Evolutionary conservation across 1,140 invertebrate species (phyloP), one percentile per base, ranked within the genome.

Genomic region (Camponotus vicinus): DNA sequence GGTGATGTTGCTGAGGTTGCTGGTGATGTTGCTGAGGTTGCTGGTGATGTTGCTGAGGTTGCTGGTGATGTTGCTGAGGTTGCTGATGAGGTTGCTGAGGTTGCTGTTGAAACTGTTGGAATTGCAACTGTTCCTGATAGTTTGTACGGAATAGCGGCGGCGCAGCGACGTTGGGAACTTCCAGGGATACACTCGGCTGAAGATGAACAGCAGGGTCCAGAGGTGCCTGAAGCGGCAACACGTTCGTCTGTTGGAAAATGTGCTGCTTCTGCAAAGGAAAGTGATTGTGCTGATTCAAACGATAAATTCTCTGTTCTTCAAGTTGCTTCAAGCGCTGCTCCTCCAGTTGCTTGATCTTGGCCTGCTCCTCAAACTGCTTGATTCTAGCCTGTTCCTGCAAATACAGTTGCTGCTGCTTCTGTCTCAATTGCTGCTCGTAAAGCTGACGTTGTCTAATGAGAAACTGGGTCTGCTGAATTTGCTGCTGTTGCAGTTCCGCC

Each of bases 381-480:
- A 94, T 86, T 64, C 95, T 89, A 49, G 91, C 88, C 75, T 95
- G 94, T 75, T 96, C 95, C 37, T 96, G 94, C 32, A 95, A 92
- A 87, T 94, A 86, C 75, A 93, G 92, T 80, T 96, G 96, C 32
- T 96, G 94, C 66, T 96, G 93, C 80, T 95, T 94, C 66, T 94
- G 91, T n/a, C 94, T 90, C 9, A 95, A 18, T 13, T 95, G 95
- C 75, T 96, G 95, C 75, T 96, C 95, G 69, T 96, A 95, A 1
- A 96, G 91, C 80, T 97, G 96, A 90, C 97, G 96, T 87, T 97
- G 96, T 86, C 93, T 92, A 1, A 96, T 93, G 13, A 97, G 94
- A 77, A 97, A 95, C 87, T 97, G 96, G 59, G 97, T 96, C 89
- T 97, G 97, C 90, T 97, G 96, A 76, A 96, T 95, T 91, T 97